Conservation (phyloP, 2,888 invertebrate genomes). For the Ophion obscuratus region DNA sequence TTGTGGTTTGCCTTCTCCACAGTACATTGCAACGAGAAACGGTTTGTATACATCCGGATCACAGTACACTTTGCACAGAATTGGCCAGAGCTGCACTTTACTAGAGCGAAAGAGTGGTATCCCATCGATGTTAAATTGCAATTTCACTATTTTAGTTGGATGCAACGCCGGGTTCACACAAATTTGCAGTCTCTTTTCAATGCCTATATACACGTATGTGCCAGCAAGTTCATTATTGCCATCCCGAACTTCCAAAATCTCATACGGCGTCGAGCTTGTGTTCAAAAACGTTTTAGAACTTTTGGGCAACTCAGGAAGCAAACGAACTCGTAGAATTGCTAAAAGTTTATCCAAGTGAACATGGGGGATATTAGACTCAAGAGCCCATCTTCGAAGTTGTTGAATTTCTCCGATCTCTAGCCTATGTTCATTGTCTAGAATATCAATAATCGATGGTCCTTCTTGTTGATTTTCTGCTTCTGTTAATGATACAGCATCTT, state of each 20-base stretch:
- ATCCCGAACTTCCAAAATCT: conserved; percentile 36
- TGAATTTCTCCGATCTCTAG: conserved; percentile 27
- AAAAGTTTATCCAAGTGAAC: conserved; percentile 49
- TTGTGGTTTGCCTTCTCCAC: conserved; percentile 38
- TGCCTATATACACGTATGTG: conserved; percentile 60
- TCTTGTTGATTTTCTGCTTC: too few relatives aligned
- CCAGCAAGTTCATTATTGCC: conserved; percentile 25
- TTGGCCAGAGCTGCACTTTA: conserved; percentile 61
- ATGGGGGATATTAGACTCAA: conserved; percentile 48
- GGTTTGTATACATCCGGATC: conserved; percentile 50
- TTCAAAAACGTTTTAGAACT: conserved; percentile 60
- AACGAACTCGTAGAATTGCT: conserved; percentile 38
- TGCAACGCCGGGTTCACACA: conserved; percentile 61
- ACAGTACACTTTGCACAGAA: conserved; percentile 57
- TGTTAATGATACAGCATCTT: too few relatives aligned
- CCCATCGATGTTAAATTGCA: conserved; percentile 65
- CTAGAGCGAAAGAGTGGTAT: conserved; percentile 53
- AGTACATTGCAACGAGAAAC: conserved; percentile 62
- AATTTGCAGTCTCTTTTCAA: conserved; percentile 51
- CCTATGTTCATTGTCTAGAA: neutral
- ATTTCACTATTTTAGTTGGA: conserved; percentile 45
- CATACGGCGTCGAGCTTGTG: conserved; percentile 36
- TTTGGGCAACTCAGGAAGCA: conserved; percentile 53
- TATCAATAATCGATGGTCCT: too few relatives aligned
- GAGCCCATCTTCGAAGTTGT: conserved; percentile 52